Base-by-base conservation (phyloP, 2,797 vertebrate species). In the Acipenser ruthenus region DNA sequence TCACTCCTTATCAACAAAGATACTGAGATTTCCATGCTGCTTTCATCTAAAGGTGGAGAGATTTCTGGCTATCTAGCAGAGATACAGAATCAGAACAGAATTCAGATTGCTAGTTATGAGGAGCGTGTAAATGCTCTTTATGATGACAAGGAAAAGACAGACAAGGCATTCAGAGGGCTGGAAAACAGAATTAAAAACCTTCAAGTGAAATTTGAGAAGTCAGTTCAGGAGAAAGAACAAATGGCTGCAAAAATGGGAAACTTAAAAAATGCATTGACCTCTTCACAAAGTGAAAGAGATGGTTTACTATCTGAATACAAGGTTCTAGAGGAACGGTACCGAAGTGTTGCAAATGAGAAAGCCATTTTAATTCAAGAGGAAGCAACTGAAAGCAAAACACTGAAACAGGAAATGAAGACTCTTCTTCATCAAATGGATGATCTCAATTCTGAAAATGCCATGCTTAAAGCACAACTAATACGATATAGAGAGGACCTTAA, bases 371-470 rank as follows among this genome's bases (percentile, higher is more conserved):
- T 84, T 2, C 75, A 83, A 48, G 84, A 82, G 6, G 84, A 73
- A 60, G 78, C 77, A 0, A 82, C 77, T 13, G 82, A 89, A 70
- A 82, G 71, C 63, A 88, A 78, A 71, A 82, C 83, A 68, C 76
- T 94, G n/a, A 93, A 93, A 74, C 80, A 90, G 62, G 91, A 96
- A 55, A 75, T 93, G 18, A 85, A 86, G 65, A 78, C 82, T 1
- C 74, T 93, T 8, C 69, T 94, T 6, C 88, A 93, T 74, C 89
- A 88, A 72, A 86, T 89, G 79, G 94, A 96, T 56, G 94, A 96
- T 76, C 87, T 96, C 6, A 93, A 95, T 77, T 94, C 93, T 2
- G 93, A 95, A 81, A 96, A 94, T 0, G 94, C 94, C 0, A 91
- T 94, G 93, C 88, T 94, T 37, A 88, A 84, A 77, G 94, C 94